A percentile compares a stretch with the other conserved stretches of the same genome.
Evolutionary conservation across 2,113 vertebrate species (phyloP).

Genomic region (Anseranas semipalmata): DNA sequence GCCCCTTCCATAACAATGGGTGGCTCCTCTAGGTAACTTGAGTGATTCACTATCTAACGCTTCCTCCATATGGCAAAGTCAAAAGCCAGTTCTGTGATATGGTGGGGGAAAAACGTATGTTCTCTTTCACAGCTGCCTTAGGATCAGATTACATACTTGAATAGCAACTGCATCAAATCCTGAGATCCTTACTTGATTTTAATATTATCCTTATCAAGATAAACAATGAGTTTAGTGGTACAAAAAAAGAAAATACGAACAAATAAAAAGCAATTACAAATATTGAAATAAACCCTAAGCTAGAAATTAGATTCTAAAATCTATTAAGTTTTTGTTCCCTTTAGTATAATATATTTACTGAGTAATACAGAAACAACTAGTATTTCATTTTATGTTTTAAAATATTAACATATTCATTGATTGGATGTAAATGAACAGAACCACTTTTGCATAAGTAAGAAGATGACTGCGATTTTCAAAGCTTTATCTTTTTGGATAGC

Average conservation of each 20-base stretch:
- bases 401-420: not conserved
- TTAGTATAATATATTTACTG: not conserved
- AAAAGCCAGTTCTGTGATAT: conserved; percentile 30
- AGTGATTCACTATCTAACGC: conserved; percentile 56
- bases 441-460: not conserved
- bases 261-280: not conserved
- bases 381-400: not conserved
- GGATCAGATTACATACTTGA: conserved; percentile 36
- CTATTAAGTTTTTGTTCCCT: not conserved
- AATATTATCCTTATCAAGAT: not conserved
- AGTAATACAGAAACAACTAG: not conserved
- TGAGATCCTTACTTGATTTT: not conserved
- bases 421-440: not conserved
- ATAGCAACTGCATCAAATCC: conserved; percentile 9
- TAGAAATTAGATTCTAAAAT: not conserved
- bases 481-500: not conserved
- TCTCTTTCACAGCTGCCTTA: conserved; percentile 39
- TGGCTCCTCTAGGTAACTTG: conserved; percentile 34
- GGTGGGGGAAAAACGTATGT: not conserved
- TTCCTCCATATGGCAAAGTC: conserved; percentile 67
- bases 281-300: not conserved
- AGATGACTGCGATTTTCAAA: not conserved
- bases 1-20: not conserved
- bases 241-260: not conserved
- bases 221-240: not conserved